Evolutionary conservation across 2,797 vertebrate species (phyloP).

Genomic region (Spinus olivaceus): DNA sequence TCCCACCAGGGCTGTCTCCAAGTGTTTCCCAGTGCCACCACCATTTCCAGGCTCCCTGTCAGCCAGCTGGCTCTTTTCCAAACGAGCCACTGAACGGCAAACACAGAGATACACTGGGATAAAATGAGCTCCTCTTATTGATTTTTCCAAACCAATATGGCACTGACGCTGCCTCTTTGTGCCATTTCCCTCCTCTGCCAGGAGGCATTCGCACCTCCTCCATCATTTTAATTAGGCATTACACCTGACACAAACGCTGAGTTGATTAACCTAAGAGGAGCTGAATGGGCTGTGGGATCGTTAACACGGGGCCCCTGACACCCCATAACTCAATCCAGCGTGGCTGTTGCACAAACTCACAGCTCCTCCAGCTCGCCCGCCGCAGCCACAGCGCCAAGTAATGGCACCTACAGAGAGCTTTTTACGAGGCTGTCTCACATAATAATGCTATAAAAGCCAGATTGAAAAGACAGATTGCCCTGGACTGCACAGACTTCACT

Average conservation of each 20-base stretch:
- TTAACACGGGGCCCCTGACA: constrained; percentile 77
- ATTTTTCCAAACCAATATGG: constrained; percentile 83
- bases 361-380: constrained; percentile 58
- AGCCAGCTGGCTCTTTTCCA: constrained; percentile 75
- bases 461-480: constrained; percentile 68
- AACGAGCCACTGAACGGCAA: constrained; percentile 71
- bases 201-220: constrained; percentile 67
- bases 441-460: constrained; percentile 64
- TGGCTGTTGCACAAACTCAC: constrained; percentile 73
- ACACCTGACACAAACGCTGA: constrained; percentile 81
- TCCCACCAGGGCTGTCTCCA: neutral
- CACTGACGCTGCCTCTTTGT: constrained; percentile 66
- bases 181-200: constrained; percentile 77
- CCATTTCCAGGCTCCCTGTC: constrained; percentile 23
- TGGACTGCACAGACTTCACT: constrained; percentile 63
- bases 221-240: constrained; percentile 84
- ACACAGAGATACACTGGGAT: constrained; percentile 72
- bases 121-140: constrained; percentile 80
- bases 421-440: constrained; percentile 67
- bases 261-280: constrained; percentile 84
- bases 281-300: constrained; percentile 73
- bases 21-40: neutral
- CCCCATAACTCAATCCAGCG: constrained; percentile 75
- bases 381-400: constrained; percentile 47
- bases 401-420: constrained; percentile 72